phyloP scores from a whole-genome alignment of 92 coral and sea anemone species.

The Heliopora coerulea region DNA sequence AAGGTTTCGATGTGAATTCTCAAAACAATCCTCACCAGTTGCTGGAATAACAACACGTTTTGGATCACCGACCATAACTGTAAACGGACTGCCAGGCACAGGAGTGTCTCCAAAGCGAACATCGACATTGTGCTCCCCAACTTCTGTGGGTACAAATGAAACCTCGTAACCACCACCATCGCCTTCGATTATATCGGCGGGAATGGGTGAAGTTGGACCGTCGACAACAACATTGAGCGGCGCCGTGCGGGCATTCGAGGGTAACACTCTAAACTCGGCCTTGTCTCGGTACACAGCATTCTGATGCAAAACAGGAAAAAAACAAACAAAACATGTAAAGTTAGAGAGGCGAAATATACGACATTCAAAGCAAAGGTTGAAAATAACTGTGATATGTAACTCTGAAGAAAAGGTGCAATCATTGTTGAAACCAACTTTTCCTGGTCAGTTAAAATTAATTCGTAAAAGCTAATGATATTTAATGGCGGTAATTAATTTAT shows the following conservation, averaged over 20 bases:
- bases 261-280: conserved; percentile 79
- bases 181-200: conserved; percentile 50
- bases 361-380: no score
- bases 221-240: conserved; percentile 75
- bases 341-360: no score
- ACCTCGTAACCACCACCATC: conserved; percentile 71
- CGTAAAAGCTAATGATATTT: no score
- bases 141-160: conserved; percentile 71
- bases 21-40: no score
- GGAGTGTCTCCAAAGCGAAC: conserved; percentile 75
- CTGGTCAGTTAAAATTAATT: no score
- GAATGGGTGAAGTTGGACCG: conserved; percentile 69
- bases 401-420: no score
- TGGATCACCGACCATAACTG: conserved; percentile 90
- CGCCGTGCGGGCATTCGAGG: conserved; percentile 63
- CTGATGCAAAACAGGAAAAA: conserved; percentile 35
- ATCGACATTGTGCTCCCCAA: conserved; percentile 83
- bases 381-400: no score
- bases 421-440: not conserved
- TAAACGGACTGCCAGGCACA: conserved; percentile 82
- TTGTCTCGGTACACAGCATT: conserved; percentile 68
- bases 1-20: no score
- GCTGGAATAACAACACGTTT: conserved; percentile 65
- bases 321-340: no score
- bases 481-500: no score